Percentiles rank a stretch among this genome's conserved stretches.
Conservation (phyloP, 2,797 vertebrate genomes). For the Periparus ater region DNA sequence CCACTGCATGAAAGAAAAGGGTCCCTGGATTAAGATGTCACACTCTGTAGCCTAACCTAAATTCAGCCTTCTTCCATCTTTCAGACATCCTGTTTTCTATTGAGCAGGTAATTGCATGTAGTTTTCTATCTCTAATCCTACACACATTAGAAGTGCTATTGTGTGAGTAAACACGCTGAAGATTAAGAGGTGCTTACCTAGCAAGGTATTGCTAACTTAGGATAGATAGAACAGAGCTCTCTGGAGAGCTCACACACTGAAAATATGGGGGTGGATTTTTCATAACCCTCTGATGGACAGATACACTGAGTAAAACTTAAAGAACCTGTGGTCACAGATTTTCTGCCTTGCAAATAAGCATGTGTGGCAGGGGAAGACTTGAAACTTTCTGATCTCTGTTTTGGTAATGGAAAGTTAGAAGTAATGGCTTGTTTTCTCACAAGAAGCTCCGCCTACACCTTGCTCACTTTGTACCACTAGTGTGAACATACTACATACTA, state of each 20-base stretch:
- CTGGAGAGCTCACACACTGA: background rate
- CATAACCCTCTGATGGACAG: conserved; percentile 3
- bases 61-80: background rate
- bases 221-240: background rate
- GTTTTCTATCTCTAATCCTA: background rate
- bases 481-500: background rate
- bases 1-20: background rate
- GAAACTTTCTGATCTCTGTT: conserved; percentile 34
- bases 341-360: conserved; percentile 15
- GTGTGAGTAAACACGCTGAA: background rate
- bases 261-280: conserved; percentile 25
- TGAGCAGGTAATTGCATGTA: background rate
- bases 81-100: background rate
- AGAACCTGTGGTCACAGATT: conserved; percentile 29
- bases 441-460: background rate
- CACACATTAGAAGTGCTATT: background rate
- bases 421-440: conserved; percentile 14
- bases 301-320: conserved; percentile 13
- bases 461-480: background rate
- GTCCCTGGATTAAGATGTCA: background rate
- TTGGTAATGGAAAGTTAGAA: conserved; percentile 56
- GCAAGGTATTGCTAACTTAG: background rate
- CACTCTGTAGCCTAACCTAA: background rate
- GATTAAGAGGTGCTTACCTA: background rate
- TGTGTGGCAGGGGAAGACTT: conserved; percentile 10